Conservation (phyloP, 2,888 invertebrate genomes). For the Tanytarsus gracilentus region DNA sequence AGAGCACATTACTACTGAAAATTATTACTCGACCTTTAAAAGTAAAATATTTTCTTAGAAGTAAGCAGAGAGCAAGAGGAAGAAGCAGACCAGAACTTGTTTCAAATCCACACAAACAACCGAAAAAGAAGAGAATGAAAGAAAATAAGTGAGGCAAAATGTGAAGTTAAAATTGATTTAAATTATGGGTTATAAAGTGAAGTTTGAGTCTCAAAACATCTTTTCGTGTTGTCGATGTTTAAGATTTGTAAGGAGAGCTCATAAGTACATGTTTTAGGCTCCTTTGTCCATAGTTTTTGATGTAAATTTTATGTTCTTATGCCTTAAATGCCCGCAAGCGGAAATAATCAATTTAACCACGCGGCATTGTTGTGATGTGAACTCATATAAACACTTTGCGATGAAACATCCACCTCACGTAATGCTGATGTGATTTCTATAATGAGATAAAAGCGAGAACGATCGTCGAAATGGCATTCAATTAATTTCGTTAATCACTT, state of each 20-base stretch:
- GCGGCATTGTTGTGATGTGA: slow-evolving; percentile 21
- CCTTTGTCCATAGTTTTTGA: background rate
- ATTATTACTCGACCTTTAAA: background rate
- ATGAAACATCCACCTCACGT: slow-evolving; percentile 20
- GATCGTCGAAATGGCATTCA: slow-evolving; percentile 16
- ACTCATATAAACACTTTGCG: slow-evolving; percentile 18
- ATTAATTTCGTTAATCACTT: slow-evolving; percentile 16
- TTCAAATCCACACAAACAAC: background rate
- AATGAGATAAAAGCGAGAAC: slow-evolving; percentile 18
- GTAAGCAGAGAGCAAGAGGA: background rate
- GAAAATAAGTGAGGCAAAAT: background rate
- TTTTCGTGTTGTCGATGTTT: slow-evolving; percentile 17
- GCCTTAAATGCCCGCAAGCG: background rate
- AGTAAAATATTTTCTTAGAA: background rate
- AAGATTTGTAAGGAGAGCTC: slow-evolving; percentile 1
- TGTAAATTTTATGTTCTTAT: background rate
- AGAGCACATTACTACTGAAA: background rate
- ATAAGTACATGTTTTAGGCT: slow-evolving; percentile 2
- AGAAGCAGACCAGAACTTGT: slow-evolving; percentile 7
- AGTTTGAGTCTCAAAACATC: slow-evolving; percentile 19
- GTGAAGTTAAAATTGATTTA: slow-evolving; percentile 21
- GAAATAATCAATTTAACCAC: slow-evolving; percentile 27
- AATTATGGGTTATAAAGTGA: slow-evolving; percentile 23
- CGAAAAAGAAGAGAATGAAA: background rate
- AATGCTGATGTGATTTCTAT: slow-evolving; percentile 19